Base-by-base conservation (phyloP, 2,113 vertebrate genomes). In the Engraulis encrasicolus region DNA sequence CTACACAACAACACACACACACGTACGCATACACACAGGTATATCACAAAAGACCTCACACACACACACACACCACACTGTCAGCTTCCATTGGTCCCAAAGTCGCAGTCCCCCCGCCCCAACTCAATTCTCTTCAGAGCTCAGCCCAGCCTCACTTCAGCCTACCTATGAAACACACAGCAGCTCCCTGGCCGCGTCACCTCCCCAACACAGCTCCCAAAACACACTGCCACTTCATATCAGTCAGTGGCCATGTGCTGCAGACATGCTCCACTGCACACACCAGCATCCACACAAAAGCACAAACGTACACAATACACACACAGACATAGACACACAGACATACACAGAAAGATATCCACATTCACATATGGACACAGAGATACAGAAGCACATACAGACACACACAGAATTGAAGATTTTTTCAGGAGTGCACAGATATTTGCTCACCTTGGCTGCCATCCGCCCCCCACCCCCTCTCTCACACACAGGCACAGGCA, bases 211-310 rank as follows among this genome's bases (percentile, higher is more conserved):
- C 66, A 74, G 27, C 66, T 74, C 66, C 66, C 23, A 34, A 74
- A 74, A 74, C 66, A 74, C 66, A 74, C 66, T 74, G 66, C 66
- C 66, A 74, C 66, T 74, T 74, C 66, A 74, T 74, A 34, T 74
- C 66, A 74, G 27, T 74, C 66, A 74, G 66, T 74, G 66, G 23
- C 31, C 31, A 74, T 74, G 66, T 34, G 31, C 27, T 74, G 27
- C 11, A 14, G 66, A 23, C 27, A 74, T 74, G 66, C 66, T 74
- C 66, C 15, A 27, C 23, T 34, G 27, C 12, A 34, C 31, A 74
- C 66, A 74, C 27, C 31, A 0, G 11, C 66, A 34, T 27, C 23
- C 58, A 27, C 58, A 66, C 0, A 27, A n/a, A 27, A 14, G 31
- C 27, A 31, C 0, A 31, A 23, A 71, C 27, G 27, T 7, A 27